Base-by-base conservation (phyloP, 2,113 vertebrate species). In the Calonectris borealis region DNA sequence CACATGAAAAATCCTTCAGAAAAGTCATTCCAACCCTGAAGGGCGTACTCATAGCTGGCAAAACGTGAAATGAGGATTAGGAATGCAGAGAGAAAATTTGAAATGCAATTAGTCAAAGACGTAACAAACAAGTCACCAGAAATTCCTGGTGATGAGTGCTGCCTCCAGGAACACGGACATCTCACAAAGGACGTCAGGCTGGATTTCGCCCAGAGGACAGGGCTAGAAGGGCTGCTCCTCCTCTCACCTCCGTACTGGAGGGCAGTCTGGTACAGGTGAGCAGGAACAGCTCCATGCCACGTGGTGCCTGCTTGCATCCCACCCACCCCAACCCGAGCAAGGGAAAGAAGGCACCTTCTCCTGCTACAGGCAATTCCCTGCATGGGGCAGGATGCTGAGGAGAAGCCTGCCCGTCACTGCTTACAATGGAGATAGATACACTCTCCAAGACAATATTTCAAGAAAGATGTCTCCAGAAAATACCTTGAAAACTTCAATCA, bases 61-160 rank as follows among this genome's bases (percentile, higher is more conserved):
- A 93, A 89, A 94, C 2, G 4, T 71, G 69, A 91, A 95, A 94
- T 58, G 40, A 76, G 44, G 34, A 90, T 87, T 87, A 94, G 77
- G 48, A 93, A 87, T 40, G 52, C 77, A 89, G 62, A 69, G 51
- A 90, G 40, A 94, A 87, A 77, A 88, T 40, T 4, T 90, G 83
- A 94, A 90, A 87, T n/a, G 64, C 83, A 77, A 84, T 84, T 72
- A 96, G 54, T 77, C 73, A 77, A 93, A 73, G 54, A 93, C 38
- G 42, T 55, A 87, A 79, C 73, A 86, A 86, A 72, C 46, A 88
- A 93, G 64, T 78, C 54, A 69, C 69, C 60, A 93, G 58, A 88
- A 96, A 91, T 51, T 88, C 64, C 75, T 64, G 26, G 49, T 44
- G 79, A 76, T 60, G 79, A 85, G 26, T 14, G 32, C 49, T 49